Conservation (phyloP, 2,888 invertebrate species). For the Syrphus vitripennis region DNA sequence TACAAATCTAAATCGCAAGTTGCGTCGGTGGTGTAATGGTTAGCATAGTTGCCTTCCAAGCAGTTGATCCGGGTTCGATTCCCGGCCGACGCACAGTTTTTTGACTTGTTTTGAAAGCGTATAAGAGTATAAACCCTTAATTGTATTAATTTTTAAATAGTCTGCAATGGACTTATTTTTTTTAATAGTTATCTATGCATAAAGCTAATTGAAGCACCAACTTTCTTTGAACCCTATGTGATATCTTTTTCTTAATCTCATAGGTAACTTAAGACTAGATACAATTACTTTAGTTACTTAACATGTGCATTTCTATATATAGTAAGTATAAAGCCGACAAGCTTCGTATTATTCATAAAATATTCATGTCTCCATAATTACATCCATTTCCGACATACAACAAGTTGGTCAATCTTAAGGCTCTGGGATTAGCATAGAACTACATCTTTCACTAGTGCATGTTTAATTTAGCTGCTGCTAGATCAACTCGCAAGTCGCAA, state of each 20-base stretch:
- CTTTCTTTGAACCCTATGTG: no score
- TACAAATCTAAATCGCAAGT: neutral
- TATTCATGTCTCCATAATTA: conserved; percentile 1
- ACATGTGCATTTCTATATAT: neutral
- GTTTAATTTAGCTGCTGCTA: neutral
- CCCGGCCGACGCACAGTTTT: conserved; percentile 80
- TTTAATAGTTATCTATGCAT: no score
- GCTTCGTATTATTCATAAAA: neutral
- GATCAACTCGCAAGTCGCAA: neutral
- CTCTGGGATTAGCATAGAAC: conserved; percentile 44
- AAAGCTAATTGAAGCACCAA: no score
- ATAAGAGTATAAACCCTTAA: no score
- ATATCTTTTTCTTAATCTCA: no score
- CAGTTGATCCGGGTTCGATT: conserved; percentile 82
- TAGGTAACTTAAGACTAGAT: no score
- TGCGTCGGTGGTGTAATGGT: conserved; percentile 82
- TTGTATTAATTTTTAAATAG: neutral
- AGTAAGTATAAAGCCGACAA: neutral
- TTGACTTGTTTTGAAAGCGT: no score
- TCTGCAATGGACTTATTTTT: neutral
- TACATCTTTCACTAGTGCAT: neutral
- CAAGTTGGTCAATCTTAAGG: conserved; percentile 14
- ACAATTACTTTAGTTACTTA: neutral
- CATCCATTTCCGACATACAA: conserved; percentile 46
- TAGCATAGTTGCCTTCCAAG: conserved; percentile 82